Conservation (phyloP, 1,140 invertebrate species). For the Nasonia giraulti region DNA sequence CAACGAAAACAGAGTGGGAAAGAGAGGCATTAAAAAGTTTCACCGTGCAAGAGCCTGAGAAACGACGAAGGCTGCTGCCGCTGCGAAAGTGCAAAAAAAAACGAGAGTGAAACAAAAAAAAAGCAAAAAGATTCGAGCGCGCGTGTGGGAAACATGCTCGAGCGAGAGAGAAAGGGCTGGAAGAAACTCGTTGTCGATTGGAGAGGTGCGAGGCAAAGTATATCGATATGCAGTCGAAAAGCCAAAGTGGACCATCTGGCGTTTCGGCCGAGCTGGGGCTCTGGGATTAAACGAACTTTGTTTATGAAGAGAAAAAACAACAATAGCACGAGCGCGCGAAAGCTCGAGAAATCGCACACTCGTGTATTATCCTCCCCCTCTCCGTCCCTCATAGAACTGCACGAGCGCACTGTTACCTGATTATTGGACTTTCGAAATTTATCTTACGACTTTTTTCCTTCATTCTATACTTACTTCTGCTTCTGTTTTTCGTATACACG, state of each 20-base stretch:
- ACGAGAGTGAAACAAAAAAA: neutral
- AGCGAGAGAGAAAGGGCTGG: neutral
- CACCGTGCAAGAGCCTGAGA: too few relatives aligned
- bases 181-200: slow-evolving; percentile 61
- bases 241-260: neutral
- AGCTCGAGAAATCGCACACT: neutral
- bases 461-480: neutral
- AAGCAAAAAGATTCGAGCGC: neutral
- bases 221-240: slow-evolving; percentile 3
- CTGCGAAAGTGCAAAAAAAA: neutral
- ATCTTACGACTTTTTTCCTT: neutral
- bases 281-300: neutral
- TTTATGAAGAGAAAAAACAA: neutral
- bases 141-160: neutral
- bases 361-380: too few relatives aligned
- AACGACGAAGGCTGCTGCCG: too few relatives aligned
- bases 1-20: neutral
- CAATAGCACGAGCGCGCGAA: neutral
- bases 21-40: neutral
- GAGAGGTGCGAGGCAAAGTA: slow-evolving; percentile 64
- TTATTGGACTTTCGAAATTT: slow-evolving; percentile 29
- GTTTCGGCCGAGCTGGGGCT: neutral
- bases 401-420: slow-evolving; percentile 5
- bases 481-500: neutral
- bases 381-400: neutral